Base-by-base conservation (phyloP, 2,113 vertebrate species). In the Nanorana parkeri region DNA sequence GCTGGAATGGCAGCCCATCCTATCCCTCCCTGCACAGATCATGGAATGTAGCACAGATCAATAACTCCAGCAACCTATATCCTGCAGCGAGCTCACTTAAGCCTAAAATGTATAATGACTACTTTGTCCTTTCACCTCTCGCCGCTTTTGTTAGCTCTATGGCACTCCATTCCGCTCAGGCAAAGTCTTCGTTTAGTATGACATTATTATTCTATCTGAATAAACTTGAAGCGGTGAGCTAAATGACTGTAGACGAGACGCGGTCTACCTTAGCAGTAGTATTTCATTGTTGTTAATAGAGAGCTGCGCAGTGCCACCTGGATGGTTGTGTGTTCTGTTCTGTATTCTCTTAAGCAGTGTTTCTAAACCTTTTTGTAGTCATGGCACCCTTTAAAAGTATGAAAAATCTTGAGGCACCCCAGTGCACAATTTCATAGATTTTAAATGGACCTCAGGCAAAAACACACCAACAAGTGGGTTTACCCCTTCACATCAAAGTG, bases 31-130 rank as follows among this genome's bases (percentile, higher is more conserved):
- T 77, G 23, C 21, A 15, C 60, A 51, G 60, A 21, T 51, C 21
- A 65, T 24, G 60, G 55, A 60, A 41, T 61, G 60, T 21, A 77
- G 36, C 36, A 47, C 60, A 77, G 75, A 77, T 77, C 75, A 77
- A 65, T 64, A 64, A 60, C 75, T 52, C 41, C 75, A 19, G 41
- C 58, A 51, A 65, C 36, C 36, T 20, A 36, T 65, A 23, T 65
- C 75, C 60, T 26, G 36, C 60, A 20, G 75, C 8, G 55, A 36
- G 54, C 26, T 52, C 71, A 60, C 71, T 32, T 36, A 74, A 60
- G 54, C 54, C 36, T 47, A 16, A 65, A 51, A 47, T 65, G 23
- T 77, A 77, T 28, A 64, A 47, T 65, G 36, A 76, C 58, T 54
- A 21, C 60, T 51, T 26, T 28, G 75, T 63, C 41, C 60, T 41